phyloP scores from a whole-genome alignment of 2,113 vertebrate genomes.

The Acanthochromis polyacanthus region DNA sequence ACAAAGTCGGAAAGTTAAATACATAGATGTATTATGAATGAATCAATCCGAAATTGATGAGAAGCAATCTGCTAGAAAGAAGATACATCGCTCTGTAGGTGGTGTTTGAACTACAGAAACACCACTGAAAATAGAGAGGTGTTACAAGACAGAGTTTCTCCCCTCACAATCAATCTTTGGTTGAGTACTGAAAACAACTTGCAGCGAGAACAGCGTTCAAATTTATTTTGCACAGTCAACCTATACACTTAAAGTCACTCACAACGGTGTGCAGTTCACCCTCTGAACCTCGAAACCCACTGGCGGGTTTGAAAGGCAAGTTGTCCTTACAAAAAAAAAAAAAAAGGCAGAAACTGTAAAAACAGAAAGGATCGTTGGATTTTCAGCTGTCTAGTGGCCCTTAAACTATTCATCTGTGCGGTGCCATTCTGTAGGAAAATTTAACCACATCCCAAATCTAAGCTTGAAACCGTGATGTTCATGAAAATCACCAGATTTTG shows the following conservation, averaged over 20 bases:
- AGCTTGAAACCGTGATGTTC: no score
- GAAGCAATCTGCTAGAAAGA: background rate
- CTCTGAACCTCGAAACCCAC: no score
- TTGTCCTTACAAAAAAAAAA: no score
- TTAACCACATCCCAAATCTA: no score
- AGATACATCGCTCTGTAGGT: background rate
- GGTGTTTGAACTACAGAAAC: background rate
- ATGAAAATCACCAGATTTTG: no score
- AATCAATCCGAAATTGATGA: background rate
- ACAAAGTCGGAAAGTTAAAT: background rate
- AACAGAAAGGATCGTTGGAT: no score
- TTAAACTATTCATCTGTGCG: no score
- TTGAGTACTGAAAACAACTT: background rate
- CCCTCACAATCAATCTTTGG: slow-evolving; percentile 7
- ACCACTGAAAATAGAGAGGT: slow-evolving; percentile 1
- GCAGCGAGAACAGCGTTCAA: background rate
- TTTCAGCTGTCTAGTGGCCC: no score
- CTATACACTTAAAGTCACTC: background rate
- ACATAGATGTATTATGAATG: background rate
- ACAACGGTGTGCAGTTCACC: no score
- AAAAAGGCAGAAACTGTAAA: no score
- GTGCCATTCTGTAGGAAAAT: no score
- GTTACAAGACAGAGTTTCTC: background rate
- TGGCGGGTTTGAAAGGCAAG: no score
- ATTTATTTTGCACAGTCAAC: slow-evolving; percentile 9